These are phyloP conservation scores for Panthera leo DNA, from an alignment of 2,113 vertebrate species.

Conservation along the genomic window DNA sequence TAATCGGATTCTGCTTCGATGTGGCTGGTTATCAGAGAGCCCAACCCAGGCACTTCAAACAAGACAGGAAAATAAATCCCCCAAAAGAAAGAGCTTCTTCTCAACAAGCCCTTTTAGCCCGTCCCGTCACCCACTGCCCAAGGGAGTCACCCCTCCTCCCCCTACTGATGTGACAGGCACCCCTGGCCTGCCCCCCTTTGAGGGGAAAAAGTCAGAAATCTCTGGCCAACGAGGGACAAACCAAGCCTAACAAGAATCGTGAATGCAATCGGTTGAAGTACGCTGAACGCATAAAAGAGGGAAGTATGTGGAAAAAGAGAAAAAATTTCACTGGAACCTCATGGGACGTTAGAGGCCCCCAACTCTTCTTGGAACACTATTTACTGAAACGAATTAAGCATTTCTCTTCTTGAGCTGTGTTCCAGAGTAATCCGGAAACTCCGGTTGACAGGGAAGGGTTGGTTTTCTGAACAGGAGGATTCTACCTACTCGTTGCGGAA, in stretches of 20 bases:
- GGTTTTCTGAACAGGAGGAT: neutral
- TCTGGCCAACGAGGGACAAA: neutral
- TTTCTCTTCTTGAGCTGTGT: neutral
- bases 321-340: neutral
- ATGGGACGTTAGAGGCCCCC: fast-evolving
- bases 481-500: fast-evolving
- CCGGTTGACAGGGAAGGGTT: neutral
- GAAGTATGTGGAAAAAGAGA: neutral
- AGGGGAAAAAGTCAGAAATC: neutral
- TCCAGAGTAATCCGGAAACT: neutral
- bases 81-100: neutral
- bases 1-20: neutral
- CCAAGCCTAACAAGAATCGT: neutral
- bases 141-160: no score
- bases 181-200: neutral
- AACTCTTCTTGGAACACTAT: neutral
- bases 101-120: fast-evolving
- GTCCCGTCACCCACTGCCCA: fast-evolving
- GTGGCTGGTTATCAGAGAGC: neutral
- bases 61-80: neutral
- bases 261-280: neutral
- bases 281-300: neutral
- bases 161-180: neutral
- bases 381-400: neutral
- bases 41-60: neutral